Percentiles rank a stretch among this genome's conserved stretches.
Conservation (phyloP, 2,888 invertebrate genomes). For the Diaphora mendica region DNA sequence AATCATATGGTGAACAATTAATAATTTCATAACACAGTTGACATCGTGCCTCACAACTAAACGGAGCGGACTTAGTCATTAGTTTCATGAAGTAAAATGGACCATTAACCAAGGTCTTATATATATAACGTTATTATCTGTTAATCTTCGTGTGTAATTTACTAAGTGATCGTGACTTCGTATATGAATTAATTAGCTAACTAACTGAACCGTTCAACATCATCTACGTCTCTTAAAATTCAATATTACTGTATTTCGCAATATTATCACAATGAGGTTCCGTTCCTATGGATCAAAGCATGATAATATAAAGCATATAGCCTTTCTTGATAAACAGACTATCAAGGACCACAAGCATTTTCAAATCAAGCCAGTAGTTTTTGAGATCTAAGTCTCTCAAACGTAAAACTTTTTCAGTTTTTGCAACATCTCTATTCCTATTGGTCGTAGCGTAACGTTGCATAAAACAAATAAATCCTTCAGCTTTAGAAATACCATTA, state of each 20-base stretch:
- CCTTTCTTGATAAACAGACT: background rate
- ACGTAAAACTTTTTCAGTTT: no score
- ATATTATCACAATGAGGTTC: no score
- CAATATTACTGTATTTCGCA: no score
- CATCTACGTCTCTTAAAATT: no score
- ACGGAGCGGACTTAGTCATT: constrained; percentile 28
- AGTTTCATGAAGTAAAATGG: constrained; percentile 33
- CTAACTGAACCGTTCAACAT: background rate
- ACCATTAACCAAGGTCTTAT: constrained; percentile 34
- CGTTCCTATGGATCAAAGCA: no score
- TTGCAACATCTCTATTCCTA: no score
- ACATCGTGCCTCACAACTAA: constrained; percentile 43
- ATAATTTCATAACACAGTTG: constrained; percentile 40
- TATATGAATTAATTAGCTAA: constrained; percentile 3
- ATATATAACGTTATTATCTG: constrained; percentile 27
- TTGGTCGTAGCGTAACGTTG: no score
- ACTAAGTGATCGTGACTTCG: constrained; percentile 34
- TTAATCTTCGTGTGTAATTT: constrained; percentile 35
- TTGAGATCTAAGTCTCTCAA: background rate
- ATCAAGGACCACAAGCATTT: background rate
- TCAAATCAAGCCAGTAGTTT: background rate
- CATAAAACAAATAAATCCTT: no score
- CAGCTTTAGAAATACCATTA: no score
- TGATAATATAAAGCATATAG: background rate
- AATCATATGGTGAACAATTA: constrained; percentile 13